Base-by-base conservation (phyloP, 2,888 invertebrate genomes). In the Ochropacha duplaris region DNA sequence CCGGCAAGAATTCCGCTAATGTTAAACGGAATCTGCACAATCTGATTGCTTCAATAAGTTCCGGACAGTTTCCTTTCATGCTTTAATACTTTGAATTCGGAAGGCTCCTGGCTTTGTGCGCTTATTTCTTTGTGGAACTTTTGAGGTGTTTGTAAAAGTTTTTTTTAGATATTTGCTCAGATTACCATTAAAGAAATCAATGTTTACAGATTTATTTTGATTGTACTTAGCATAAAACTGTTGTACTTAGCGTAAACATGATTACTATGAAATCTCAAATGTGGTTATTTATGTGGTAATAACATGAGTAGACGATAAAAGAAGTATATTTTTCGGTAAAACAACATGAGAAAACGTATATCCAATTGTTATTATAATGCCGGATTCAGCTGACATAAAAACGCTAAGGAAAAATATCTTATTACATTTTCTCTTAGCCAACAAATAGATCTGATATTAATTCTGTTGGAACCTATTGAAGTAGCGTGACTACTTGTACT, bases 11-110 rank as follows among this genome's bases (percentile, higher is more conserved):
- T 89, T 86, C 75, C 75, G 84, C 84, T 87, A 88, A 90, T 90
- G 86, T 88, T 86, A 79, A 87, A 83, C 83, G 90, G 88, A 88
- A 89, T 90, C 81, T 81, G 82, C 79, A 84, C 87, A 87, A 89
- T 90, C 88, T 86, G 85, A 88, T 87, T 88, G 86, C 87, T 89
- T 84, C 90, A 86, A 91, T 90, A 90, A 90, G 87, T 90, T 89
- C 83, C 81, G 82, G 84, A 81, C 87, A 87, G 84, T 88, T 88
- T 83, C 80, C 78, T 82, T 88, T 83, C 80, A 86, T 84, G 83
- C 86, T 86, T 84, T 86, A 85, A 87, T 86, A 86, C 88, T 88
- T 87, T 78, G 73, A 78, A 87, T 87, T 87, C 82, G 76, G 74
- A 68, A 74, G 74, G 77, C 68, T 75, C 69, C 74, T 68, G 75